Evolutionary conservation across 2,888 invertebrate genomes (phyloP).

Genomic region (Malthinus seriepunctatus): DNA sequence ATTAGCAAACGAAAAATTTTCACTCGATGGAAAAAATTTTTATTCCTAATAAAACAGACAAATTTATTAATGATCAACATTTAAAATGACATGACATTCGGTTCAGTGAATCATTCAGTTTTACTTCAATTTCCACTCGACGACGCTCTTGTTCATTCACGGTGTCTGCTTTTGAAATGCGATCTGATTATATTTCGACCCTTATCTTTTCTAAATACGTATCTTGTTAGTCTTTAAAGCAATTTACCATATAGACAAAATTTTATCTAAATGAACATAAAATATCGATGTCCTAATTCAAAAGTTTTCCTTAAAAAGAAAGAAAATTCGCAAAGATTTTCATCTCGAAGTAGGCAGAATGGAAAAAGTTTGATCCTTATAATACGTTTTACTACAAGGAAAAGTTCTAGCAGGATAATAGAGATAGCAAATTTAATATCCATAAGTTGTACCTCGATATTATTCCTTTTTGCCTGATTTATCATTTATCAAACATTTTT

Average conservation of each 20-base stretch:
- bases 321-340: constrained; percentile 3
- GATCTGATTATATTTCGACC: constrained; percentile 28
- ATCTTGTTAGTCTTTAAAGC: constrained; percentile 3
- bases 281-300: constrained; percentile 2
- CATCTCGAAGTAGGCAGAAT: not conserved
- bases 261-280: constrained; percentile 12
- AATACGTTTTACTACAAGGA: not conserved
- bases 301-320: constrained; percentile 1
- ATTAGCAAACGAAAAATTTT: no score
- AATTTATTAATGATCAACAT: constrained; percentile 15
- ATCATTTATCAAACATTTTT: not conserved
- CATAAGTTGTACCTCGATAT: not conserved
- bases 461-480: not conserved
- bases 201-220: constrained; percentile 13
- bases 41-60: not conserved
- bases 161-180: constrained; percentile 31
- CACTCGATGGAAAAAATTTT: no score
- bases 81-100: constrained; percentile 27
- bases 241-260: constrained; percentile 5
- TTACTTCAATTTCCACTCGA: constrained; percentile 34
- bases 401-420: constrained; percentile 1
- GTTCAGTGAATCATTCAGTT: constrained; percentile 31
- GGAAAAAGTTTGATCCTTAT: constrained; percentile 7
- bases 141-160: constrained; percentile 29
- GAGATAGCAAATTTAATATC: constrained; percentile 4